These are phyloP conservation scores for Neoascia interrupta DNA, from an alignment of 2,888 invertebrate genomes.

Conservation along the genomic window DNA sequence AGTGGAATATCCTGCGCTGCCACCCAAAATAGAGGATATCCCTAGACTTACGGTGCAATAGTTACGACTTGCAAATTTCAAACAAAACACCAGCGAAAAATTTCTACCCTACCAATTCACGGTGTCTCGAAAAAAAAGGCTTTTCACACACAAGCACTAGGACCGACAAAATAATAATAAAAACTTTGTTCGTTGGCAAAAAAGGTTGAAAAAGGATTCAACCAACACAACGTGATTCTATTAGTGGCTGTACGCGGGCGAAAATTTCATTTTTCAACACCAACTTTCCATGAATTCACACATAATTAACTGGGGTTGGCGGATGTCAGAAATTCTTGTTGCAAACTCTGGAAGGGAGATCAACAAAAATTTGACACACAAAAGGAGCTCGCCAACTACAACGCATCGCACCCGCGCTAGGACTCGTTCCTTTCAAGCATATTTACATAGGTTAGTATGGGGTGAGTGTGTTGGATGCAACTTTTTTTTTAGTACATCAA, in stretches of 20 bases:
- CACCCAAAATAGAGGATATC: constrained; percentile 32
- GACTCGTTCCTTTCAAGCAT: too few relatives aligned
- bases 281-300: constrained; percentile 67
- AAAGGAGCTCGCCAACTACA: too few relatives aligned
- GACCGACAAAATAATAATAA: constrained; percentile 43
- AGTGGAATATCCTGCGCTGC: constrained; percentile 27
- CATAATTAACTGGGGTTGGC: constrained; percentile 67
- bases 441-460: too few relatives aligned
- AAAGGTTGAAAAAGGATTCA: constrained; percentile 21
- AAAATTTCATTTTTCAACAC: constrained; percentile 46
- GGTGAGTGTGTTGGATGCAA: too few relatives aligned
- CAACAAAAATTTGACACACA: too few relatives aligned
- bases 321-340: too few relatives aligned
- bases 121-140: constrained; percentile 44
- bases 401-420: too few relatives aligned
- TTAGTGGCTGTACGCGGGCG: constrained; percentile 50
- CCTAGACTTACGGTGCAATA: constrained; percentile 19
- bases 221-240: constrained; percentile 54
- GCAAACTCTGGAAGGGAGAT: too few relatives aligned
- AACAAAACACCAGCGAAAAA: constrained; percentile 22
- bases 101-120: constrained; percentile 24
- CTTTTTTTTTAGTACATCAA: too few relatives aligned
- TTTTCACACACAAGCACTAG: constrained; percentile 25
- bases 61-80: constrained; percentile 46
- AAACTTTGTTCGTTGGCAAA: constrained; percentile 9